Conservation (phyloP, 2,888 invertebrate genomes). For the Panzeria rudis region DNA sequence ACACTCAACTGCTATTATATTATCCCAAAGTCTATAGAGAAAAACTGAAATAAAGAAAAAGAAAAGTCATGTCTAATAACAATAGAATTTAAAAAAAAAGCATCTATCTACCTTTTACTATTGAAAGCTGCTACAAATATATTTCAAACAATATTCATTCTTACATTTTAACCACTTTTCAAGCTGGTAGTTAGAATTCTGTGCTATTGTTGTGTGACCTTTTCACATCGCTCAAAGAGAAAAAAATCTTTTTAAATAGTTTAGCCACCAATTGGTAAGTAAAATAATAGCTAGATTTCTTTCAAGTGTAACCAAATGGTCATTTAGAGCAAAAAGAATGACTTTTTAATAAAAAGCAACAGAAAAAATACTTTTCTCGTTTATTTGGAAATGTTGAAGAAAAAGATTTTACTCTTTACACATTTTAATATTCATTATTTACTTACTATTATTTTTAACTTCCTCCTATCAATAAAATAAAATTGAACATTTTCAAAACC, state of each 20-base stretch:
- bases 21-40: neutral
- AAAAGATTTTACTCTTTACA: too few species aligned
- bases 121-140: neutral
- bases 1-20: neutral
- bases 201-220: neutral
- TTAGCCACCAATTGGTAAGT: slow-evolving; percentile 21
- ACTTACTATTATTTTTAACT: too few species aligned
- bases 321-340: slow-evolving; percentile 27
- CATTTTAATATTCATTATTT: too few species aligned
- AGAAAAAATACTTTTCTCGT: neutral
- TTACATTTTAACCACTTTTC: neutral
- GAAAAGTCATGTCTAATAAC: slow-evolving; percentile 37
- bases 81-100: slow-evolving; percentile 24
- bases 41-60: neutral
- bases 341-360: slow-evolving; percentile 1
- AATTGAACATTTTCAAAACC: too few species aligned
- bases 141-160: neutral
- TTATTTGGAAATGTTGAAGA: slow-evolving; percentile 20
- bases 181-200: neutral
- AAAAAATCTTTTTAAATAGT: slow-evolving; percentile 15
- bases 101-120: slow-evolving; percentile 11
- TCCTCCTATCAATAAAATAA: too few species aligned
- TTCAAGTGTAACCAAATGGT: slow-evolving; percentile 58
- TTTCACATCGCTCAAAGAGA: neutral
- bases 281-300: slow-evolving; percentile 30